Evolutionary conservation across 2,888 invertebrate species (phyloP), one percentile per base, ranked within the genome.

Genomic region (Hirtodrosophila duncani): DNA sequence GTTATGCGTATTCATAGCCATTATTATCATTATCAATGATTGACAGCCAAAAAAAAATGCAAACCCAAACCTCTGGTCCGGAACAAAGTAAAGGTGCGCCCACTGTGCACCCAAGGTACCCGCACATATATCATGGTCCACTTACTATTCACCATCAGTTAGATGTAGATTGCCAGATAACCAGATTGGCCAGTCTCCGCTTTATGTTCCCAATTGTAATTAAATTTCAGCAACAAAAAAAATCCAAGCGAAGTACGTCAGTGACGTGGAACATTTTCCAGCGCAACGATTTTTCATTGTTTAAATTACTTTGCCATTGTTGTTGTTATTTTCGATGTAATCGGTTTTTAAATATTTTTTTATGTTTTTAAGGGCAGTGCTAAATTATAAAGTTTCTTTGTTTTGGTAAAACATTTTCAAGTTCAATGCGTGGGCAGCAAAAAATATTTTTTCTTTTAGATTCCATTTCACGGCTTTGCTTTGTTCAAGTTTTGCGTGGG

Each of bases 11-110:
- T 72, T 72, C n/a, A n/a, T n/a, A n/a, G n/a, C n/a, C n/a, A n/a
- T n/a, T n/a, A n/a, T n/a, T n/a, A n/a, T n/a, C 81, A 80, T 72
- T 72, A 80, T 74, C 80, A 52, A 77, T 72, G 72, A 72, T 80
- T 72, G 72, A 80, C 72, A 72, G 74, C 50, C 71, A n/a, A n/a
- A n/a, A n/a, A n/a, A n/a, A n/a, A n/a, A n/a, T n/a, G n/a, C 44
- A 56, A 69, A 62, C 58, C 24, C 52, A 55, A 48, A 42, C 64
- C 63, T 37, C 63, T n/a, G n/a, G 50, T 34, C 48, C 66, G 52
- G 52, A 69, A 52, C 79, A 65, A 80, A 69, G 80, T 75, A 77
- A 38, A 70, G 68, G 30, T 75, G 65, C 67, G n/a, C n/a, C n/a
- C n/a, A 71, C 68, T 79, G 67, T 58, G 70, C 58, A 79, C 50